Conservation (phyloP, 2,888 invertebrate genomes). For the Cordilura impudica region DNA sequence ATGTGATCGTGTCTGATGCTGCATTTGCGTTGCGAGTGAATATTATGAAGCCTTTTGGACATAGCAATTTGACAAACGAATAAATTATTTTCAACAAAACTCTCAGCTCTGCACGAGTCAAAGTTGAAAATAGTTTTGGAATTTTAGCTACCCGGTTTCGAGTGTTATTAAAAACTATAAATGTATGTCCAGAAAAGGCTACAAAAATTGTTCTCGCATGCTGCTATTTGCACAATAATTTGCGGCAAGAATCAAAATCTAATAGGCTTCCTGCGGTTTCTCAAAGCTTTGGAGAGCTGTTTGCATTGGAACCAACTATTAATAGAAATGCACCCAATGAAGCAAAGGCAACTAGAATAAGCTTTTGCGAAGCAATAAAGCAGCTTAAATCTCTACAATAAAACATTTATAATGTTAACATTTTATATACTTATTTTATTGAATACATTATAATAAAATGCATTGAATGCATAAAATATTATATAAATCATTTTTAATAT, state of each 20-base stretch:
- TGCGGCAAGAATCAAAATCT: neutral
- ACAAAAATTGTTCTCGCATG: too few relatives aligned
- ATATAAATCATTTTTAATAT: too few relatives aligned
- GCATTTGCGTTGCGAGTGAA: too few relatives aligned
- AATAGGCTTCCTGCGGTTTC: neutral
- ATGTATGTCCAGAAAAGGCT: too few relatives aligned
- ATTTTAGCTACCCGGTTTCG: too few relatives aligned
- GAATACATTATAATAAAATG: too few relatives aligned
- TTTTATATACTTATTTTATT: too few relatives aligned
- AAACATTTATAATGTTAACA: neutral
- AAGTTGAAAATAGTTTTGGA: too few relatives aligned
- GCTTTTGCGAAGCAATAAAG: neutral
- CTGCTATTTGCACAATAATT: neutral
- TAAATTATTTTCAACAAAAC: neutral
- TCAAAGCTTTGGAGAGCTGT: neutral
- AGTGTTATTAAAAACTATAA: too few relatives aligned
- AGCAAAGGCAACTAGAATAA: neutral
- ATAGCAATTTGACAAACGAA: neutral
- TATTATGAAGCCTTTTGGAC: conserved; percentile 3
- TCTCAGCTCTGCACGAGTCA: too few relatives aligned
- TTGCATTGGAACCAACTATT: neutral
- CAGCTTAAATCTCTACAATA: neutral
- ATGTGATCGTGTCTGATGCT: too few relatives aligned
- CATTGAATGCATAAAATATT: too few relatives aligned
- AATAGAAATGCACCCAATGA: neutral